Conservation (phyloP, 2,113 vertebrate genomes). For the Ophthalmolycus amberensis region DNA sequence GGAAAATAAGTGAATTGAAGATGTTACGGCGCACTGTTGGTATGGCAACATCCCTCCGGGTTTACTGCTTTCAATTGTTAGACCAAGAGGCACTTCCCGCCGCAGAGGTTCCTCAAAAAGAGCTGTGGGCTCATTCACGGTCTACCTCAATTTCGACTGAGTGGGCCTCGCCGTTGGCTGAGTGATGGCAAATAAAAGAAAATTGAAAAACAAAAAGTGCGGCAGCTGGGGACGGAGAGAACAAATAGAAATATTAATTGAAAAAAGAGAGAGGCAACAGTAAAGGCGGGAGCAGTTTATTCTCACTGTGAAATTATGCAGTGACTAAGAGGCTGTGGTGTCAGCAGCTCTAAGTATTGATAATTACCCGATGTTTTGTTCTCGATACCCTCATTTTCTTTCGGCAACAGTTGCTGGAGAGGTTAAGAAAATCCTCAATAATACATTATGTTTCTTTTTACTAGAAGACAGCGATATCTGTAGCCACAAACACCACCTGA, state of each 20-base stretch:
- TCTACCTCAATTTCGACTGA: conserved; percentile 27
- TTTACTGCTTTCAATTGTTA: conserved; percentile 68
- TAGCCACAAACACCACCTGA: conserved; percentile 20
- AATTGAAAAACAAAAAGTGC: not conserved
- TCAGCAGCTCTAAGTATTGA: conserved; percentile 27
- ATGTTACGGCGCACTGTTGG: conserved; percentile 72
- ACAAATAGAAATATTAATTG: conserved; percentile 30
- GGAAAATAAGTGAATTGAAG: conserved; percentile 64
- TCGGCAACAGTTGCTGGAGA: not conserved
- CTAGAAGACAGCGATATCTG: not conserved
- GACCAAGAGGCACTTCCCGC: conserved; percentile 57
- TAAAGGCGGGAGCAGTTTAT: conserved; percentile 18
- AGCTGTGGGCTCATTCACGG: conserved; percentile 41
- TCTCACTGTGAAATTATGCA: conserved; percentile 28
- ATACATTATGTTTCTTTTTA: not conserved
- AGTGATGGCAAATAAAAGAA: conserved; percentile 21
- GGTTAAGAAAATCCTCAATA: conserved; percentile 12
- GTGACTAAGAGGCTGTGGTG: conserved; percentile 18
- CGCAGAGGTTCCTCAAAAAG: conserved; percentile 51
- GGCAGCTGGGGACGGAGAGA: not conserved
- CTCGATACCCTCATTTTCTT: conserved; percentile 10
- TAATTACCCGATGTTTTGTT: conserved; percentile 30
- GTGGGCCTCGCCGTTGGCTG: conserved; percentile 25
- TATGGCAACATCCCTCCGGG: conserved; percentile 78
- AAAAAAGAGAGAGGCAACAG: conserved; percentile 1